Conservation (phyloP, 2,888 invertebrate genomes). For the Rotaria magnacalcarata region DNA sequence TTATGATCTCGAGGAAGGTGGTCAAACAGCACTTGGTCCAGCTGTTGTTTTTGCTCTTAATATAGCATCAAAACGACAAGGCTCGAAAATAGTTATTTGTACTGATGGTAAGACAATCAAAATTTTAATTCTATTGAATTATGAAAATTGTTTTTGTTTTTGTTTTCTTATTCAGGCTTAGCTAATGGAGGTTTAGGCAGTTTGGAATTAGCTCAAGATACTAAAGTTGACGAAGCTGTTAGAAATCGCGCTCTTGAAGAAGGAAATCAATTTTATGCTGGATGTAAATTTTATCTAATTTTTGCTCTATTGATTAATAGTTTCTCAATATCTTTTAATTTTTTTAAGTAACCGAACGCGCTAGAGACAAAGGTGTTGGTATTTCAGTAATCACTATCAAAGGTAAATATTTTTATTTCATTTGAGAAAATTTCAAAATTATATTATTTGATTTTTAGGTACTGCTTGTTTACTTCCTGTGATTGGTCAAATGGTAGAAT, state of each 20-base stretch:
- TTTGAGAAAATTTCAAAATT: not conserved
- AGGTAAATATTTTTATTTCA: constrained; percentile 47
- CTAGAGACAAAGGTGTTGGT: constrained; percentile 50
- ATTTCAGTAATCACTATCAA: constrained; percentile 55
- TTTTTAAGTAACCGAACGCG: not conserved
- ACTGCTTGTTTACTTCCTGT: constrained; percentile 43
- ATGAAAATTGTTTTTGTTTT: not conserved
- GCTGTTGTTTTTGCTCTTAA: constrained; percentile 53
- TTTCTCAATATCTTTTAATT: not conserved
- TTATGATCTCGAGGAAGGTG: constrained; percentile 54
- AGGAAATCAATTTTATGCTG: constrained; percentile 48
- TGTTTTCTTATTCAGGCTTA: constrained; percentile 48
- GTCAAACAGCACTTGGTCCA: constrained; percentile 57
- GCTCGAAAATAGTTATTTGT: constrained; percentile 57
- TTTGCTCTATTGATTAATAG: not conserved
- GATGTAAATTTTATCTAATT: not conserved
- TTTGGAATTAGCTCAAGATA: constrained; percentile 50
- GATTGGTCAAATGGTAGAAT: constrained; percentile 39
- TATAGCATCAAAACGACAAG: constrained; percentile 54
- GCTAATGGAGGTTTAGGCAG: constrained; percentile 57
- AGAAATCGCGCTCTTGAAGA: constrained; percentile 50
- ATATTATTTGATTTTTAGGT: not conserved
- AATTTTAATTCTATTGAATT: not conserved
- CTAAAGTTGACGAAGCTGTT: constrained; percentile 48
- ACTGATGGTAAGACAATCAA: constrained; percentile 51